Percentiles rank a stretch among this genome's conserved stretches.
Conservation (phyloP, 2,113 vertebrate genomes). For the Philantomba maxwellii region DNA sequence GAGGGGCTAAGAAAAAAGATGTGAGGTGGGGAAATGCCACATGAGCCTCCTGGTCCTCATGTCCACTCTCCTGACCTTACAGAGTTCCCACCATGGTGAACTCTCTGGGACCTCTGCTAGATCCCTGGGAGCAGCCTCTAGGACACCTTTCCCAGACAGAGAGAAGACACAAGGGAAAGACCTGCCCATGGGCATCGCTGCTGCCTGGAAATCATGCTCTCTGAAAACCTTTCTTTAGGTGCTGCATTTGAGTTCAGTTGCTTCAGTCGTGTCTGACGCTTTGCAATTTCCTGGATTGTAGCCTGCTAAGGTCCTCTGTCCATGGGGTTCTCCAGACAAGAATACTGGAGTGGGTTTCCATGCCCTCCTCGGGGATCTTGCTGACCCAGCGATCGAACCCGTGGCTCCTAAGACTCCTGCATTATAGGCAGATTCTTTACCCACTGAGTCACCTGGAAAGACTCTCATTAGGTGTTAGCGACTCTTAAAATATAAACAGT, state of each 20-base stretch:
- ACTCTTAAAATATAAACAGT: not conserved
- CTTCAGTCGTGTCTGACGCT: not conserved
- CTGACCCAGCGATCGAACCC: rapidly evolving
- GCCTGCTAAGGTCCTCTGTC: not conserved
- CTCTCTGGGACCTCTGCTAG: not conserved
- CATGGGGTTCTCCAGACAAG: not conserved
- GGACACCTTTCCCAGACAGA: not conserved
- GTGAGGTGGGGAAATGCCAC: not conserved
- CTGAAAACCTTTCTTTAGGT: conserved; percentile 26
- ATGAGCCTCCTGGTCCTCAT: not conserved
- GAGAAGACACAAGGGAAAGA: no score
- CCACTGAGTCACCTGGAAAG: not conserved
- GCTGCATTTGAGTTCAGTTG: not conserved
- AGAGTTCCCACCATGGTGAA: not conserved
- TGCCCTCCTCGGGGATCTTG: not conserved
- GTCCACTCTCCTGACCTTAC: not conserved
- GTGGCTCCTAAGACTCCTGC: not conserved
- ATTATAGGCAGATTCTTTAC: not conserved
- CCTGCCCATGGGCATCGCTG: rapidly evolving
- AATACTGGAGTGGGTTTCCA: not conserved
- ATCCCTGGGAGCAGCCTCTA: not conserved
- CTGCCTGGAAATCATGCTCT: not conserved
- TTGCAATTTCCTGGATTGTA: not conserved
- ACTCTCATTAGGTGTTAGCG: not conserved
- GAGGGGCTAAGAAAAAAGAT: not conserved